phyloP scores from a whole-genome alignment of 2,888 invertebrate species.

The Dynastes grantii region DNA sequence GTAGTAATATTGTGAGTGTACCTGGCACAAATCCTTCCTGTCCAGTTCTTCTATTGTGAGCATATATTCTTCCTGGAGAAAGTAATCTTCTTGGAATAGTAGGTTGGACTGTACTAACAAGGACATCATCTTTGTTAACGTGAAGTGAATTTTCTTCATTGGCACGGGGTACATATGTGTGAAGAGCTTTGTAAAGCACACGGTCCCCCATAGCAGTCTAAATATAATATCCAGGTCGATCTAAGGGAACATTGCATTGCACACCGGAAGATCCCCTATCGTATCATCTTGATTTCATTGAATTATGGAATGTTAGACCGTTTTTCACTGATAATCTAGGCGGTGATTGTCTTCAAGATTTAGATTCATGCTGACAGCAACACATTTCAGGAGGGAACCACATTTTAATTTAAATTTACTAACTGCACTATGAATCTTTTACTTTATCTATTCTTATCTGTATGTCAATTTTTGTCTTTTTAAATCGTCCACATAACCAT shows the following conservation, averaged over 20 bases:
- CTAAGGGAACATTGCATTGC: conserved; percentile 45
- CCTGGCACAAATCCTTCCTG: conserved; percentile 69
- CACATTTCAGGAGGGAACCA: background rate
- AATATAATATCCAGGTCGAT: conserved; percentile 26
- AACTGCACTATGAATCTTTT: background rate
- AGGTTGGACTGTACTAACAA: conserved; percentile 67
- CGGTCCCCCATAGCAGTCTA: conserved; percentile 67
- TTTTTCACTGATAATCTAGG: background rate
- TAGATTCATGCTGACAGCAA: background rate
- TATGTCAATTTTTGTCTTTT: conserved; percentile 30
- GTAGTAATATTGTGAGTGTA: conserved; percentile 54
- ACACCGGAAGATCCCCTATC: background rate
- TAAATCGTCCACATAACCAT: conserved; percentile 47
- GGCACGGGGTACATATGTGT: conserved; percentile 65
- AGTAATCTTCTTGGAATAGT: conserved; percentile 63
- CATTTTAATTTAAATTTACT: background rate
- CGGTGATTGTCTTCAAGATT: background rate
- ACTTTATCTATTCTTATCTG: conserved; percentile 4
- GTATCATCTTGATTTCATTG: conserved; percentile 1
- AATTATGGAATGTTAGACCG: background rate
- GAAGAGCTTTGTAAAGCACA: conserved; percentile 68
- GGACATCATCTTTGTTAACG: conserved; percentile 69
- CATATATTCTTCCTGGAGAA: conserved; percentile 67
- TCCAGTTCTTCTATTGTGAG: conserved; percentile 68
- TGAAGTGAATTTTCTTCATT: conserved; percentile 64